Conservation (phyloP, 2,888 invertebrate genomes). For the Phorcus lineatus region DNA sequence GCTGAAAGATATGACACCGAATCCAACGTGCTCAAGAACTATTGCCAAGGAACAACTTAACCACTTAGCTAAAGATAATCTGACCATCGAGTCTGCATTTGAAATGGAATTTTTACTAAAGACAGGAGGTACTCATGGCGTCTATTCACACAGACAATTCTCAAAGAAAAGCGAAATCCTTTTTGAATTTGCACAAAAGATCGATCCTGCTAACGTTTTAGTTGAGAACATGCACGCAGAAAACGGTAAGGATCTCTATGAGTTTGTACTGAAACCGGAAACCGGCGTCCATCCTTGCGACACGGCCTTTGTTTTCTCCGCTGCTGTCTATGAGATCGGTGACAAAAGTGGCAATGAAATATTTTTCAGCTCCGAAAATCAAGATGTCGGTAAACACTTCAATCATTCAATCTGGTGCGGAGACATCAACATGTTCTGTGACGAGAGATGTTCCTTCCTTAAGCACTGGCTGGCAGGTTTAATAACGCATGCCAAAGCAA, state of each 20-base stretch:
- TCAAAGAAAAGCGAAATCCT: neutral
- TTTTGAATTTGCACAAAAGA: neutral
- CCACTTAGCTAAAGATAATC: neutral
- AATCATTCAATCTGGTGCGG: neutral
- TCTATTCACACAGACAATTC: neutral
- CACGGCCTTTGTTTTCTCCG: neutral
- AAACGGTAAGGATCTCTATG: neutral
- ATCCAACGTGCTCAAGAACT: neutral
- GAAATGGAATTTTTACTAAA: neutral
- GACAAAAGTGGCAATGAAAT: neutral
- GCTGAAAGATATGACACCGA: neutral
- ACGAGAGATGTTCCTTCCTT: neutral
- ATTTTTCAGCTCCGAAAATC: neutral
- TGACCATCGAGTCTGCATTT: neutral
- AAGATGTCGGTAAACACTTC: neutral
- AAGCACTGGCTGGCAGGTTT: constrained; percentile 32
- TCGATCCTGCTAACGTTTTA: neutral
- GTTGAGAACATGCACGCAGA: neutral
- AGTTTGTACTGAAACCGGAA: neutral
- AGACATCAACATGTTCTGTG: neutral
- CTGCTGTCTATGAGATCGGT: neutral
- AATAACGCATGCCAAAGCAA: constrained; percentile 26
- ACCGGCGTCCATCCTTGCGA: neutral
- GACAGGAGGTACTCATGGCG: no score
- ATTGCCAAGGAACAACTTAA: neutral